Evolutionary conservation across 2,888 invertebrate species (phyloP).

Genomic region (Rotaria socialis): DNA sequence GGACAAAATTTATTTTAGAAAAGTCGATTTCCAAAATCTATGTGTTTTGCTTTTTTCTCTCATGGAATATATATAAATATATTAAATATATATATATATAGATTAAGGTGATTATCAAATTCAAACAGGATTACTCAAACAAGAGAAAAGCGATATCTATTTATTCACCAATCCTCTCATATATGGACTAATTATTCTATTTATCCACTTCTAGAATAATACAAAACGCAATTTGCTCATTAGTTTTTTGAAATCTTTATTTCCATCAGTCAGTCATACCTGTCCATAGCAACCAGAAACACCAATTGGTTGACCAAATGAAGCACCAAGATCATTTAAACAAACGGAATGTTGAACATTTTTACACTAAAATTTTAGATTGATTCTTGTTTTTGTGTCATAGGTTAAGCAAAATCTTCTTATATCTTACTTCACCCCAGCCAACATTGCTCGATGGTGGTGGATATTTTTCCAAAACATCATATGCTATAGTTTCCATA

Average conservation of each 20-base stretch:
- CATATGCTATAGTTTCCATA: slow-evolving; percentile 62
- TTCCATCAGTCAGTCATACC: neutral
- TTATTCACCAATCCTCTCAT: slow-evolving; percentile 6
- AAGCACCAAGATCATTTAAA: slow-evolving; percentile 38
- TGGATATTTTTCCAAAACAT: slow-evolving; percentile 87
- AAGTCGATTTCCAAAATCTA: too few relatives aligned
- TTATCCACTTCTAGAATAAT: neutral
- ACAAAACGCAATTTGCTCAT: neutral
- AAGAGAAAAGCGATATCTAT: neutral
- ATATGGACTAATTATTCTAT: neutral
- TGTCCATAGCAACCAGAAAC: slow-evolving; percentile 42
- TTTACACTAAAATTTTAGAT: slow-evolving; percentile 24
- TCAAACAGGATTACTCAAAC: neutral
- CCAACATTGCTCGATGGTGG: slow-evolving; percentile 84
- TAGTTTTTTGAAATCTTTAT: too few relatives aligned
- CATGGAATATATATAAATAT: neutral
- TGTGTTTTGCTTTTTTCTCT: neutral
- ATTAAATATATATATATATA: too few relatives aligned
- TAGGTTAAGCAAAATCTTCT: too few relatives aligned
- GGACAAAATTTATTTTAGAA: too few relatives aligned
- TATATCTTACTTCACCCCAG: slow-evolving; percentile 77
- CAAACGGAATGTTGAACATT: slow-evolving; percentile 42
- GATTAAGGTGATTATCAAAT: neutral
- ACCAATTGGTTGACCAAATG: slow-evolving; percentile 45
- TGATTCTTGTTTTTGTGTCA: neutral